Base-by-base conservation (phyloP, 1,140 invertebrate species). In the Caenorhabditis briggsae region DNA sequence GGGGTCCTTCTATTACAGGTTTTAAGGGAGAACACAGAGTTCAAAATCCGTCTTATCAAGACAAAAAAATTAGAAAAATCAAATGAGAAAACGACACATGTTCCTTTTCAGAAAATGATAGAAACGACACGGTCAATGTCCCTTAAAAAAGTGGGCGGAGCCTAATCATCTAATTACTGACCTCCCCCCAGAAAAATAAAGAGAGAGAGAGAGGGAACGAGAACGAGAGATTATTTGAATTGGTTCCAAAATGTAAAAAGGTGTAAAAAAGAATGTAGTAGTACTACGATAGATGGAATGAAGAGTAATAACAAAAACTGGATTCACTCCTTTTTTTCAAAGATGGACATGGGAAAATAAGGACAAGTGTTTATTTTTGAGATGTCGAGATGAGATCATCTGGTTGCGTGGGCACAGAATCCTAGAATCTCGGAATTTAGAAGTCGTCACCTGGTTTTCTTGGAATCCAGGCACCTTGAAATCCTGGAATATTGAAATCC, bases 211-310 rank as follows among this genome's bases (percentile, higher is more conserved):
- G 23, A 65, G 61, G 33, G 61, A 65, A 1, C 6, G 61, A 33
- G 61, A 33, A n/a, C 41, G 25, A 41, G 65, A 74, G 65, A 74
- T 74, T 74, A 74, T 74, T 74, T 74, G 65, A 74, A 74, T 74
- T 74, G 65, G 65, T 74, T 74, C 65, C 65, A 48, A 64, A 65
- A 65, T 65, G 61, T 41, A 33, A 14, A 14, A 58, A 58, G 56
- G 46, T 46, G 65, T 74, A 43, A 46, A 74, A 74, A 74, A 46
- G 61, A 53, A 18, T 1, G 20, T 20, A 20, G 56, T 58, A 18
- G 56, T n/a, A 18, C 5, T n/a, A 14, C 12, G 50, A 53, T 11
- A 53, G 50, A 53, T 33, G 33, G 33, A 33, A 33, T 59, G 58
- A 3, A 65, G 61, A 65, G 61, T 65, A 41, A 65, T 65, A 65